phyloP scores from a whole-genome alignment of 2,888 invertebrate species.

The Patella caerulea region DNA sequence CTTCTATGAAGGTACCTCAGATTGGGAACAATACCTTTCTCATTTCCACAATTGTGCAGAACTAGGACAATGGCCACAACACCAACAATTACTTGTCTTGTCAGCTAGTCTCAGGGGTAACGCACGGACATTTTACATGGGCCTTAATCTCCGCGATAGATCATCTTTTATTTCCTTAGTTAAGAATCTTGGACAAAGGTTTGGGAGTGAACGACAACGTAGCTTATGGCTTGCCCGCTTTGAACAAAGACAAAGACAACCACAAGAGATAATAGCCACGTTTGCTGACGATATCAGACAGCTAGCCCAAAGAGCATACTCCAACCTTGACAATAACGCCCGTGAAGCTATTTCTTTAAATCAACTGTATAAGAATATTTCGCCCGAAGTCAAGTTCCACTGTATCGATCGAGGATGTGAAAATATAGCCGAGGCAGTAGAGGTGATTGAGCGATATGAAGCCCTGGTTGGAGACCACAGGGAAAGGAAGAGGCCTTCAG shows the following conservation, averaged over 20 bases:
- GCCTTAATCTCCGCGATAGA: no score
- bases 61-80: not conserved
- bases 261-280: not conserved
- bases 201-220: constrained; percentile 1
- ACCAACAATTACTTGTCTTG: no score
- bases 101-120: no score
- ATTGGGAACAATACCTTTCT: not conserved
- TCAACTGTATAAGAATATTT: constrained; percentile 13
- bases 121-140: no score
- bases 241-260: constrained; percentile 12
- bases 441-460: constrained; percentile 16
- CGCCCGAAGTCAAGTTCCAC: constrained; percentile 2
- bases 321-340: not conserved
- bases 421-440: constrained; percentile 8
- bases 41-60: not conserved
- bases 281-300: not conserved
- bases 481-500: not conserved
- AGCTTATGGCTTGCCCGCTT: constrained; percentile 9
- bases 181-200: no score
- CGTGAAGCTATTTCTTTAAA: constrained; percentile 10
- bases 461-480: constrained; percentile 1
- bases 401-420: constrained; percentile 17
- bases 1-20: not conserved
- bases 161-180: no score
- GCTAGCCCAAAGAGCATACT: not conserved